Evolutionary conservation across 2,888 invertebrate genomes (phyloP).

Genomic region (Tromatobia lineatoria): DNA sequence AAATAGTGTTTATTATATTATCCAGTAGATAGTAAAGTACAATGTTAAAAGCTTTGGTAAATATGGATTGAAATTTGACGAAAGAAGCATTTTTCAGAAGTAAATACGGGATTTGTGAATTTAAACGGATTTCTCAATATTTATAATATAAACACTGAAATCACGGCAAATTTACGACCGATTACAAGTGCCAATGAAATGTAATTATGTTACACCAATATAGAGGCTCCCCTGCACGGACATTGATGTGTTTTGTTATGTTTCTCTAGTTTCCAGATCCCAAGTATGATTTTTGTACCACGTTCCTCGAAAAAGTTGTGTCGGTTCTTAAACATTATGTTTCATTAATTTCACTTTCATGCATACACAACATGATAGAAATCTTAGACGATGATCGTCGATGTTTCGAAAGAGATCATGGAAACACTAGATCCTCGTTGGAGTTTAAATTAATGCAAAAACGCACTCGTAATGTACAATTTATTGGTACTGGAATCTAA

Average conservation of each 20-base stretch:
- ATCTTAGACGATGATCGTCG: not conserved
- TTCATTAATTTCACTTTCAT: not conserved
- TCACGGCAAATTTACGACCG: not conserved
- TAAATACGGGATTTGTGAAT: not conserved
- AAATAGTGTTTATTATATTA: no score
- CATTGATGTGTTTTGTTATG: conserved; percentile 12
- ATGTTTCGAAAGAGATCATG: not conserved
- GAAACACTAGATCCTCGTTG: not conserved
- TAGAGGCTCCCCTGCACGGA: conserved; percentile 2
- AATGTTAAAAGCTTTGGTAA: no score
- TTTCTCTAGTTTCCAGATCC: conserved; percentile 26
- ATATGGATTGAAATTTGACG: no score
- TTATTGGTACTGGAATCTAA: conserved; percentile 53
- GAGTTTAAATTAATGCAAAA: conserved; percentile 12
- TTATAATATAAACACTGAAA: not conserved
- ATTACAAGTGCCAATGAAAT: not conserved
- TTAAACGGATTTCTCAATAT: not conserved
- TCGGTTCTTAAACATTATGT: conserved; percentile 3
- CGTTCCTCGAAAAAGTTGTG: conserved; percentile 12
- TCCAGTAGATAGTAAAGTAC: no score
- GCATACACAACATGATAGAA: conserved; percentile 5
- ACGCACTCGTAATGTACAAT: conserved; percentile 49
- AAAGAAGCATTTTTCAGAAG: no score
- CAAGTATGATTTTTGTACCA: conserved; percentile 17
- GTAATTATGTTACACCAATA: not conserved